Evolutionary conservation across 2,888 invertebrate genomes (phyloP).

Genomic region (Rhimphoctona megacephalus): DNA sequence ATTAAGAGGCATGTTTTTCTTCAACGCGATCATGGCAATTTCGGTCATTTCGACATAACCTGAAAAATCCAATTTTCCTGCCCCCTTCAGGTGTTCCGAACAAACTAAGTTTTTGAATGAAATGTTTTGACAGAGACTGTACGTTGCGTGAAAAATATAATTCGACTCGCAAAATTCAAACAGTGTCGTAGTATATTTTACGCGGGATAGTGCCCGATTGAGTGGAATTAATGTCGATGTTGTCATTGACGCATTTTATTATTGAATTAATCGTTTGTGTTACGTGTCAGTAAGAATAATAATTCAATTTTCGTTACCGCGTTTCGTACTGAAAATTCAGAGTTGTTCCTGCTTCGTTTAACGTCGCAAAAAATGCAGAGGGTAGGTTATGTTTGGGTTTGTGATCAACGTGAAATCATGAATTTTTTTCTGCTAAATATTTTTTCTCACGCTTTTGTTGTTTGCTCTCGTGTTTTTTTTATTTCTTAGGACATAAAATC

Average conservation of each 20-base stretch:
- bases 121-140: neutral
- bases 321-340: neutral
- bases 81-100: neutral
- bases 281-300: neutral
- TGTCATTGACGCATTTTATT: slow-evolving; percentile 15
- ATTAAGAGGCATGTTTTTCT: neutral
- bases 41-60: neutral
- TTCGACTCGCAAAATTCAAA: neutral
- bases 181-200: neutral
- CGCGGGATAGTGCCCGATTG: neutral
- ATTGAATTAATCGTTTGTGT: neutral
- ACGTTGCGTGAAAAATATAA: neutral
- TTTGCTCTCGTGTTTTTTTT: neutral
- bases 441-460: neutral
- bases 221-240: neutral
- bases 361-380: slow-evolving; percentile 21
- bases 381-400: slow-evolving; percentile 43
- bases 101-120: too few relatives aligned
- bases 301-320: neutral
- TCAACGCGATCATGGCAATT: neutral
- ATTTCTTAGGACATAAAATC: slow-evolving; percentile 88
- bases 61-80: neutral
- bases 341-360: neutral
- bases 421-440: neutral
- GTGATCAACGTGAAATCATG: neutral